A percentile compares a stretch with the other conserved stretches of the same genome.
These are phyloP conservation scores for Caenorhabditis remanei DNA, from an alignment of 1,140 invertebrate genomes.

Conservation along the genomic window DNA sequence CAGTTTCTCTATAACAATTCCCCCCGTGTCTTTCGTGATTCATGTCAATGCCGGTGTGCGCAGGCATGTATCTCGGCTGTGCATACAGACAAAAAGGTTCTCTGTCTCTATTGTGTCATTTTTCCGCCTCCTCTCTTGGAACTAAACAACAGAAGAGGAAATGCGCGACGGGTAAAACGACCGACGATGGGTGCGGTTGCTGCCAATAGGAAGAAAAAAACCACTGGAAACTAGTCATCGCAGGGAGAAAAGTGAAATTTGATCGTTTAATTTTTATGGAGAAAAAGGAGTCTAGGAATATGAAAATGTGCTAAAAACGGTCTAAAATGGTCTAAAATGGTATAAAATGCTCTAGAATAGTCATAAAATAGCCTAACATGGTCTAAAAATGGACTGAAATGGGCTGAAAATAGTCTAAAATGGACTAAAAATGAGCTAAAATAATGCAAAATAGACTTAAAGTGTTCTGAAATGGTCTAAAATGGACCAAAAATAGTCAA, in stretches of 20 bases:
- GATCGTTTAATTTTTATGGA: not conserved
- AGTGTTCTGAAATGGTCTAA: too few species aligned
- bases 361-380: too few species aligned
- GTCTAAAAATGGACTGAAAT: too few species aligned
- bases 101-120: slow-evolving; percentile 2
- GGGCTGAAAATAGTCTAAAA: too few species aligned
- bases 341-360: too few species aligned
- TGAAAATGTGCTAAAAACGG: not conserved
- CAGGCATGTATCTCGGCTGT: not conserved
- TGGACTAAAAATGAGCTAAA: too few species aligned
- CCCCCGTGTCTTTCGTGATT: not conserved
- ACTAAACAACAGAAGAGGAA: not conserved
- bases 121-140: not conserved
- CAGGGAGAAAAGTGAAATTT: not conserved
- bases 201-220: not conserved
- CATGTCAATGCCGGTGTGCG: not conserved
- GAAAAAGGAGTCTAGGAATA: not conserved
- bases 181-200: not conserved
- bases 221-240: not conserved
- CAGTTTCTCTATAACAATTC: not conserved
- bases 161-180: not conserved
- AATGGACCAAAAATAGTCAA: too few species aligned
- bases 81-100: slow-evolving; percentile 18
- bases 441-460: too few species aligned
- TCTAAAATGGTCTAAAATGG: not conserved